Base-by-base conservation (phyloP, 1,140 invertebrate species). In the Ceratitis capitata region DNA sequence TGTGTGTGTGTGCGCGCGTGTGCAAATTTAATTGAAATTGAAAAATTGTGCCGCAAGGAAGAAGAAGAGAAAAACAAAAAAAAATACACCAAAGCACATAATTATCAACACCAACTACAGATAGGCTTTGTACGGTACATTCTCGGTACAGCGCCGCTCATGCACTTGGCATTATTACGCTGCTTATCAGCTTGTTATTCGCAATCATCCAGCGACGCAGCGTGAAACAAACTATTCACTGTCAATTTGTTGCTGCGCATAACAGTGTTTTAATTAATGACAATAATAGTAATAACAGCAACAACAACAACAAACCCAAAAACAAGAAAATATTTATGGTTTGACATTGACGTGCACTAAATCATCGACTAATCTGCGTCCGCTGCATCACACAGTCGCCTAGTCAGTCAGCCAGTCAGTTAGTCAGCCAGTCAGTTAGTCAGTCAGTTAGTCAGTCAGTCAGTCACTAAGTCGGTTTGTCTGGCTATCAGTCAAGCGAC, bases 251-350 rank as follows among this genome's bases (percentile, higher is more conserved):
- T 19, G 9, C 45, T 78, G 32, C n/a, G 69, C 69, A 78, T 45
- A 78, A 78, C 69, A 78, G 39, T 78, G 35, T 45, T 78, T 78
- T 78, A 78, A 78, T 78, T 78, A 78, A 78, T 23, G 23, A 23
- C 19, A 56, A 53, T n/a, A 53, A 53, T 19, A 53, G 6, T 19
- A 53, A n/a, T 6, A 49, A 3, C 47, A 49, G 16, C 3, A 53
- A 56, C 51, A 56, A 56, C 51, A 56, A 6, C 19, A 78, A 78
- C n/a, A 23, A 23, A 19, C 16, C 19, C n/a, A n/a, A n/a, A n/a
- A n/a, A n/a, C n/a, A n/a, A n/a, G n/a, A n/a, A n/a, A n/a, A n/a
- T n/a, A n/a, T n/a, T n/a, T n/a, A 19, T 45, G 42, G 42, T 47
- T 26, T 42, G 69, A 47, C 69, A 78, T 78, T 78, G 69, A 78